Conservation (phyloP, 2,797 vertebrate species). For the Peromyscus melanophrys region DNA sequence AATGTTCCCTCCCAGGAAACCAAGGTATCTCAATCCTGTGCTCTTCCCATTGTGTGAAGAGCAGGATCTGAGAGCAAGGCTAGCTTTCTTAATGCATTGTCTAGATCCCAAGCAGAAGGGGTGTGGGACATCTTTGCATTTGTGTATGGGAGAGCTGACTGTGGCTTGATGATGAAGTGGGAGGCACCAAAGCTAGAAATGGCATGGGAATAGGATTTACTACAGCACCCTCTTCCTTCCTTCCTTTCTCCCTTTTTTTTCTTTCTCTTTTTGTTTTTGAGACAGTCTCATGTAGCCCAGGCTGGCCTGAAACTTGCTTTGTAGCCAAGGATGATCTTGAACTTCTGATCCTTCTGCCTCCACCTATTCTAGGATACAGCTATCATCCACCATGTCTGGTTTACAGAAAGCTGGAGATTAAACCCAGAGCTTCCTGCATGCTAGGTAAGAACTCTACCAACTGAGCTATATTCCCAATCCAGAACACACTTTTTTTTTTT, state of each 20-base stretch:
- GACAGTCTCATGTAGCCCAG: neutral
- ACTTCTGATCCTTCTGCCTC: neutral
- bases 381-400: neutral
- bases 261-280: neutral
- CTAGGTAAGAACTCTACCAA: neutral
- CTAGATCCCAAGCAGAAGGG: constrained; percentile 19
- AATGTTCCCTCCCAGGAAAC: constrained; percentile 68
- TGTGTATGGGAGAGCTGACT: neutral
- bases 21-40: constrained; percentile 48
- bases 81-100: neutral
- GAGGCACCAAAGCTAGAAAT: constrained; percentile 20
- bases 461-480: neutral
- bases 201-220: neutral
- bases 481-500: neutral
- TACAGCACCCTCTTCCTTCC: neutral
- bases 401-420: neutral
- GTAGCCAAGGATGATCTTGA: neutral
- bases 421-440: neutral
- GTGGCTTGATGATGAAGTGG: neutral
- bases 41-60: constrained; percentile 49
- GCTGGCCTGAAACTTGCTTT: neutral
- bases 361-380: neutral
- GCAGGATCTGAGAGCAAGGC: constrained; percentile 56
- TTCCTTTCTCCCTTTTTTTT: neutral
- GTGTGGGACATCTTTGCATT: constrained; percentile 6